phyloP scores from a whole-genome alignment of 2,888 invertebrate genomes.

The Metellina segmentata region DNA sequence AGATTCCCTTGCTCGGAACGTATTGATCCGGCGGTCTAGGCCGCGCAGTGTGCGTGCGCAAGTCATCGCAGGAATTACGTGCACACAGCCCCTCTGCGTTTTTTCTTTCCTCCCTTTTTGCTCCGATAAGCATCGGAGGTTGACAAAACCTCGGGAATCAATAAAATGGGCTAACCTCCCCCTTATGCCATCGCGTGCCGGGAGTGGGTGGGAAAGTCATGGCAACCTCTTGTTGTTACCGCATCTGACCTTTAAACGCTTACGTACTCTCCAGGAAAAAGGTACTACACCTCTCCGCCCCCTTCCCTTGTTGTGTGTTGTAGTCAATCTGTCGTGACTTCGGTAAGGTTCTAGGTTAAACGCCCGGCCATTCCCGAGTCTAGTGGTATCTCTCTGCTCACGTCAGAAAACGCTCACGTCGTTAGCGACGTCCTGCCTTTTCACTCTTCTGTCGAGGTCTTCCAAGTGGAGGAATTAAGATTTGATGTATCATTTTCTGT shows the following conservation, averaged over 20 bases:
- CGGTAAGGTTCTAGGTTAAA: conserved; percentile 45
- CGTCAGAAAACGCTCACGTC: conserved; percentile 53
- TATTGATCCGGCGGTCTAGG: conserved; percentile 37
- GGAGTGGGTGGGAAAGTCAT: conserved; percentile 75
- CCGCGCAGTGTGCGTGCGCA: conserved; percentile 37
- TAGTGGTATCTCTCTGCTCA: conserved; percentile 2
- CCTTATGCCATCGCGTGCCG: conserved; percentile 38
- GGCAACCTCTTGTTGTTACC: conserved; percentile 76
- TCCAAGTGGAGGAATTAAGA: conserved; percentile 43
- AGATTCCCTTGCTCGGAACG: conserved; percentile 21
- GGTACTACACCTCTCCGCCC: not conserved
- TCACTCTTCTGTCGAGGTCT: not conserved
- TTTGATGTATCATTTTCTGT: conserved; percentile 65
- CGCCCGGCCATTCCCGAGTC: conserved; percentile 35
- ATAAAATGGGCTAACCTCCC: conserved; percentile 59
- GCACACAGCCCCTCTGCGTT: conserved; percentile 31
- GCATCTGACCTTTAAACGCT: conserved; percentile 71
- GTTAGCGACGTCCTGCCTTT: conserved; percentile 40
- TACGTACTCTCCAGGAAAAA: not conserved
- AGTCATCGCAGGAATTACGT: conserved; percentile 57
- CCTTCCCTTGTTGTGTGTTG: conserved; percentile 2
- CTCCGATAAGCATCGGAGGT: conserved; percentile 69
- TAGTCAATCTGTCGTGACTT: conserved; percentile 43
- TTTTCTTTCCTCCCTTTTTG: conserved; percentile 32
- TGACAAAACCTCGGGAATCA: conserved; percentile 76